Evolutionary conservation across 2,888 invertebrate genomes (phyloP).

Genomic region (Tetropium fuscum): DNA sequence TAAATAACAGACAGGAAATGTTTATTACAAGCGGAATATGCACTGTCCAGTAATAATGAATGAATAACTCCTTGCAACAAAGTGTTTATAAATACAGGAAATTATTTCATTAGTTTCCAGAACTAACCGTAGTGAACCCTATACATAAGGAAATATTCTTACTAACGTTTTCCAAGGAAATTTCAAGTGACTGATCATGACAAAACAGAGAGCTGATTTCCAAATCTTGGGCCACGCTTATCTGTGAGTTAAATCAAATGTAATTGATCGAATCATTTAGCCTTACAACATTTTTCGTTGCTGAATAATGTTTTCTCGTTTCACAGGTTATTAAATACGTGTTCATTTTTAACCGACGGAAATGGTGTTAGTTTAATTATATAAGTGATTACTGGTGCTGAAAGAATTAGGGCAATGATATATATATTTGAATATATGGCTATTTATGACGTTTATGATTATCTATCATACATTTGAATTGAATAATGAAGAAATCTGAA

Average conservation of each 20-base stretch:
- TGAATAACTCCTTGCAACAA: too few relatives aligned
- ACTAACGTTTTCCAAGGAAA: not conserved
- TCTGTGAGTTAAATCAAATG: not conserved
- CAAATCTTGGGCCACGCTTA: not conserved
- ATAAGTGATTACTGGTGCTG: too few relatives aligned
- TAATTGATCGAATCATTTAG: not conserved
- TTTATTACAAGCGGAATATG: too few relatives aligned
- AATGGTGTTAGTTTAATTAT: not conserved
- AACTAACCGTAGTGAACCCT: not conserved
- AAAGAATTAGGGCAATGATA: too few relatives aligned
- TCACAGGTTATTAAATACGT: constrained; percentile 9
- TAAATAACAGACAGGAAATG: too few relatives aligned
- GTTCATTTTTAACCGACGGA: constrained; percentile 16
- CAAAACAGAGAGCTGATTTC: not conserved
- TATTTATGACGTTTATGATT: too few relatives aligned
- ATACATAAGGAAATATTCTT: not conserved
- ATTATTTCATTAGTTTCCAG: not conserved
- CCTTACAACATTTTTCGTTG: not conserved
- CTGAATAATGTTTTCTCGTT: constrained; percentile 1
- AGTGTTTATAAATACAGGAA: too few relatives aligned
- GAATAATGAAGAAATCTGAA: too few relatives aligned
- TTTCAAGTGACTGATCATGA: not conserved
- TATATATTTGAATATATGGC: too few relatives aligned
- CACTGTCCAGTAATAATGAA: too few relatives aligned
- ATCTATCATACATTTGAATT: too few relatives aligned